A percentile compares a stretch with the other conserved stretches of the same genome.
These are phyloP conservation scores for Cydia fagiglandana DNA, from an alignment of 1,140 invertebrate species.

Conservation along the genomic window DNA sequence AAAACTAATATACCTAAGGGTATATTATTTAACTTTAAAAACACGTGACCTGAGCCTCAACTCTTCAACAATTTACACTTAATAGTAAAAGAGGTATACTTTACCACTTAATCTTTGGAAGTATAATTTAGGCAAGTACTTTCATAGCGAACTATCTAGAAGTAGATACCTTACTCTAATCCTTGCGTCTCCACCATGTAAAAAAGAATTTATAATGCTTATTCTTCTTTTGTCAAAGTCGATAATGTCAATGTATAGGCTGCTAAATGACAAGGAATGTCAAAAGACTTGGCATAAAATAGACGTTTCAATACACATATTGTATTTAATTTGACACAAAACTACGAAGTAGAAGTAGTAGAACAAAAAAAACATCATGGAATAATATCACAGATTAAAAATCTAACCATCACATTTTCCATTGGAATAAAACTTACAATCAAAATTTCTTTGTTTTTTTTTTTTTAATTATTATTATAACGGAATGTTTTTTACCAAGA, in stretches of 20 bases:
- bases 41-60: slow-evolving; percentile 6
- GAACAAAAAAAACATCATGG: background rate
- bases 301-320: too few species aligned
- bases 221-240: too few species aligned
- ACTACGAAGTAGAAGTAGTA: background rate
- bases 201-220: too few species aligned
- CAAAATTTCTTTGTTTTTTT: background rate
- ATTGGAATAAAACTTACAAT: background rate
- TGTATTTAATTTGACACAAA: background rate
- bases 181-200: too few species aligned
- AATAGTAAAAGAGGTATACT: background rate
- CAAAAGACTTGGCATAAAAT: too few species aligned
- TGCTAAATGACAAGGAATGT: too few species aligned
- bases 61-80: background rate
- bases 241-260: too few species aligned
- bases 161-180: too few species aligned
- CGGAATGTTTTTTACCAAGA: background rate
- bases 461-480: too few species aligned
- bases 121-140: slow-evolving; percentile 4
- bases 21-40: background rate
- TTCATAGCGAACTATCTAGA: background rate
- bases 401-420: background rate
- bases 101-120: slow-evolving; percentile 23
- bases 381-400: slow-evolving; percentile 21
- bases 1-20: background rate